phyloP scores from a whole-genome alignment of 2,113 vertebrate genomes.

The Cardinalis cardinalis region DNA sequence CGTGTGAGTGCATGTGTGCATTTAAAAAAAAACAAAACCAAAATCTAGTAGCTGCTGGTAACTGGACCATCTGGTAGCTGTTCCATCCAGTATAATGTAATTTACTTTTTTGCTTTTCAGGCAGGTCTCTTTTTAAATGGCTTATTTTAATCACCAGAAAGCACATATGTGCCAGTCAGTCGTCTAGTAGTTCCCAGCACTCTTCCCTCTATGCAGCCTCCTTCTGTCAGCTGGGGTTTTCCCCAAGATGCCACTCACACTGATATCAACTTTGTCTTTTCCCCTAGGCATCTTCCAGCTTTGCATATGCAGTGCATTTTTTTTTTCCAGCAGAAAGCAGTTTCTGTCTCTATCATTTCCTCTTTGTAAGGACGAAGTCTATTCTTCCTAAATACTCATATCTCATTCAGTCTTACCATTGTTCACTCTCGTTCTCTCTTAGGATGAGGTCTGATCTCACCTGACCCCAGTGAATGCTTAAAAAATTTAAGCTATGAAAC shows the following conservation, averaged over 20 bases:
- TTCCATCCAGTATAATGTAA: constrained; percentile 57
- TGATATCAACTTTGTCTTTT: constrained; percentile 57
- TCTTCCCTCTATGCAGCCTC: constrained; percentile 45
- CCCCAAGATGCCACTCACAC: constrained; percentile 63
- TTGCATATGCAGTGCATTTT: constrained; percentile 38
- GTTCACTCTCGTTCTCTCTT: neutral
- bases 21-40: constrained; percentile 2
- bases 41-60: constrained; percentile 64
- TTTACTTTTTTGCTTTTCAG: constrained; percentile 65
- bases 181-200: constrained; percentile 51
- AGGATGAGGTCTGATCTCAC: neutral
- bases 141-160: constrained; percentile 65
- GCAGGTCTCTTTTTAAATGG: constrained; percentile 66
- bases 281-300: constrained; percentile 48
- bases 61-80: constrained; percentile 63
- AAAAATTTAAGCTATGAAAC: neutral
- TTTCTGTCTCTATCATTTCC: neutral
- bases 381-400: neutral
- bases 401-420: neutral
- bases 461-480: neutral
- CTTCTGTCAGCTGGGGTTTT: constrained; percentile 67
- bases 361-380: neutral
- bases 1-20: constrained; percentile 9
- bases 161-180: constrained; percentile 63
- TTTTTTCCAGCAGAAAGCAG: constrained; percentile 19